Evolutionary conservation across 2,797 vertebrate genomes (phyloP), one percentile per base, ranked within the genome.

Genomic region (Cynopterus sphinx): DNA sequence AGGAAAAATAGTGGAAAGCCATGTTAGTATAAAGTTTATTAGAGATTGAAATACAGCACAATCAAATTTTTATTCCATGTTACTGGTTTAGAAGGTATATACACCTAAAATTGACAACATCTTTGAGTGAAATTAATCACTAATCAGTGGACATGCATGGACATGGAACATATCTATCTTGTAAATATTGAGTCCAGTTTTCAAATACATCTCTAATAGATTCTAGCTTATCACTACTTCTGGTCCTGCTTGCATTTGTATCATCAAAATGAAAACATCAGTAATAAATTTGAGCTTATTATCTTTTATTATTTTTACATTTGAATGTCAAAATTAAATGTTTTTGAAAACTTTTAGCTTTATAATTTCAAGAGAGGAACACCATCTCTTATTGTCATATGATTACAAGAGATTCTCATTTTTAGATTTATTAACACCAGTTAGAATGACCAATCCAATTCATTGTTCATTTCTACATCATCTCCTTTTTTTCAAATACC

Each of bases 321-420:
- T 77, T 87, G 7, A 9, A 57, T 17, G 26, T 84, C 63, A 85
- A 55, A 91, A 74, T 70, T 93, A 15, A 46, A 19, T 86, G 36
- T 13, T 79, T 84, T 79, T 19, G 41, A 91, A 95, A 94, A 61
- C 43, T 93, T 78, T 33, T n/a, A 67, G 41, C 33, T 33, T 83
- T 90, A 28, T 93, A 77, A 65, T 87, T 84, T 93, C 10, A 87
- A 90, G 57, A 63, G 46, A 93, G n/a, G 9, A 91, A 28, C 22
- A 6, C 3, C 36, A 33, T 87, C 17, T 67, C 21, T 55, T 87
- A 39, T 74, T 91, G 41, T 41, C 79, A 31, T 46, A 21, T 61
- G 65, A 86, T 89, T 92, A 28, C 61, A 36, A 73, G 63, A 74
- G 43, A 33, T 24, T 93, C 59, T 86, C n/a, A 92, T 65, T 92